phyloP scores from a whole-genome alignment of 2,888 invertebrate species.

The Acleris cristana region DNA sequence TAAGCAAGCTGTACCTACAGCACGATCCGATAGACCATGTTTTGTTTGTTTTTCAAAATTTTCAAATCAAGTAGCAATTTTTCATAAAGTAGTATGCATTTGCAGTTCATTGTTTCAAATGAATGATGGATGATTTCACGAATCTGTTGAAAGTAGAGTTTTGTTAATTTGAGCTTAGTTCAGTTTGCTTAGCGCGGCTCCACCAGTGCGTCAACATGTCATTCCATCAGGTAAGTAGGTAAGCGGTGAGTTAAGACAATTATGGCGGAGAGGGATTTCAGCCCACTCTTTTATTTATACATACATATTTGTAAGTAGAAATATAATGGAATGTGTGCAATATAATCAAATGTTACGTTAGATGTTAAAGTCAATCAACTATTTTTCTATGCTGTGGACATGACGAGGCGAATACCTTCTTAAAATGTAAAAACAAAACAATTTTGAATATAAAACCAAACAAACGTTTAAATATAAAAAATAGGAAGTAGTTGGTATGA shows the following conservation, averaged over 20 bases:
- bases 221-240: constrained; percentile 76
- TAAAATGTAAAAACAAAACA: too few species aligned
- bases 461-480: too few species aligned
- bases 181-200: constrained; percentile 77
- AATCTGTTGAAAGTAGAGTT: constrained; percentile 14
- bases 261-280: constrained; percentile 84
- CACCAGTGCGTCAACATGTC: constrained; percentile 72
- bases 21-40: constrained; percentile 11
- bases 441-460: too few species aligned
- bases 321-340: constrained; percentile 77
- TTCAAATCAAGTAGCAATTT: not conserved
- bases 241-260: constrained; percentile 82
- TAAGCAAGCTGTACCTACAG: constrained; percentile 66
- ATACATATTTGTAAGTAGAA: constrained; percentile 51
- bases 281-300: constrained; percentile 73
- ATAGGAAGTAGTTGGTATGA: too few species aligned
- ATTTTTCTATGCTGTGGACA: constrained; percentile 50
- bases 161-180: constrained; percentile 36
- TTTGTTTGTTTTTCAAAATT: not conserved
- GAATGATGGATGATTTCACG: not conserved
- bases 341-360: constrained; percentile 75
- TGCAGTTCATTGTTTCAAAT: constrained; percentile 2
- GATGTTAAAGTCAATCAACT: constrained; percentile 63
- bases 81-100: constrained; percentile 10
- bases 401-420: not conserved